A percentile compares a stretch with the other conserved stretches of the same genome.
These are phyloP conservation scores for Bombus fervidus DNA, from an alignment of 1,140 invertebrate genomes.

Conservation along the genomic window DNA sequence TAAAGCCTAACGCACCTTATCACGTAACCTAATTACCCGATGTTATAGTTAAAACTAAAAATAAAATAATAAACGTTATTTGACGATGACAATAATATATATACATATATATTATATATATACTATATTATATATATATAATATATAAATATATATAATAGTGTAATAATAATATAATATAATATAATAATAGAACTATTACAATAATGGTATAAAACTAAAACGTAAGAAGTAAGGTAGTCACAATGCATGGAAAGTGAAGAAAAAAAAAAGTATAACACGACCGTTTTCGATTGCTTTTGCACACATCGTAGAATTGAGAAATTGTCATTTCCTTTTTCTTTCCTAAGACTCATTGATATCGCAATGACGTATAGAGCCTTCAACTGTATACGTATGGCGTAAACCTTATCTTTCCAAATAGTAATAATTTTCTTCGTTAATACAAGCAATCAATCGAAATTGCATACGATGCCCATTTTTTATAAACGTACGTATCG, in stretches of 20 bases:
- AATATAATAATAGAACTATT: constrained; percentile 58
- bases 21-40: constrained; percentile 71
- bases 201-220: constrained; percentile 61
- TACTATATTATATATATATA: neutral
- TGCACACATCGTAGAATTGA: constrained; percentile 41
- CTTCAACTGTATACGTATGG: neutral
- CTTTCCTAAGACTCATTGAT: neutral
- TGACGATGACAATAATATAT: constrained; percentile 61
- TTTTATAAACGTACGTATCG: neutral
- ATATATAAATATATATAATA: constrained; percentile 64
- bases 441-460: neutral
- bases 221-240: constrained; percentile 60
- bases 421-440: neutral
- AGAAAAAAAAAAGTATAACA: constrained; percentile 54
- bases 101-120: too few species aligned
- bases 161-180: constrained; percentile 4
- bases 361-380: neutral
- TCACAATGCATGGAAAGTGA: constrained; percentile 71
- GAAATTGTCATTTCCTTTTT: constrained; percentile 7
- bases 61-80: constrained; percentile 73
- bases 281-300: constrained; percentile 52
- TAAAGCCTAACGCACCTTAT: constrained; percentile 63
- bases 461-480: constrained; percentile 29
- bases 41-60: constrained; percentile 74
- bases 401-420: neutral